Evolutionary conservation across 1,140 invertebrate species (phyloP).

Genomic region (roundworm (Caenorhabditis elegans)): WBcel235 BX284606.5:5925001-5925500

Average conservation of each 20-base stretch:
- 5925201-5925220: not conserved
- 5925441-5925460: not conserved
- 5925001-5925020: not conserved
- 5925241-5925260: constrained; percentile 1
- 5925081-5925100: too few species aligned
- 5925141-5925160: constrained; percentile 10
- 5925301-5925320: not conserved
- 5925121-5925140: too few species aligned
- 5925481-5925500: not conserved
- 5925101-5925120: too few species aligned
- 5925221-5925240: not conserved
- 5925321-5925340: not conserved
- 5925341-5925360: too few species aligned
- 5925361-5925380: not conserved
- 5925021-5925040: not conserved
- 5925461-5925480: not conserved
- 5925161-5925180: not conserved
- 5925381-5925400: not conserved
- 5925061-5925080: not conserved
- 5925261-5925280: constrained; percentile 2
- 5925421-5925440: not conserved
- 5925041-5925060: not conserved
- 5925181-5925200: not conserved
- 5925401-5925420: not conserved
- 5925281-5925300: not conserved